These are phyloP conservation scores for Choloepus didactylus DNA, from an alignment of 2,797 vertebrate species.

Conservation along the genomic window DNA sequence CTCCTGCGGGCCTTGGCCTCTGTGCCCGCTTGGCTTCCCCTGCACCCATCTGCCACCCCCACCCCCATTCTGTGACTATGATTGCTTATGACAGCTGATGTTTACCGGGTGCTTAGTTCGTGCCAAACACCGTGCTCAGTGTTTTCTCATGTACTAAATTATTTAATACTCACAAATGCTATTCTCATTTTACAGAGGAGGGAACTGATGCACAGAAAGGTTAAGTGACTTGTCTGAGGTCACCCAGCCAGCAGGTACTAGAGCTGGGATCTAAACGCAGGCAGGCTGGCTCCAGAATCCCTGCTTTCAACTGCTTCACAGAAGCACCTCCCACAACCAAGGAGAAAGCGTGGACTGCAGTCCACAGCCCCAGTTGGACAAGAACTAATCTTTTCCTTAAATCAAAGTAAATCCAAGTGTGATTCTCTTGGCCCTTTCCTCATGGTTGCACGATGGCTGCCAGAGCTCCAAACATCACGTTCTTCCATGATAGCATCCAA, in stretches of 20 bases:
- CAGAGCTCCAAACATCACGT: background rate
- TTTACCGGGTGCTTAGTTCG: background rate
- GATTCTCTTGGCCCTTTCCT: background rate
- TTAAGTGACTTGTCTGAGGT: background rate
- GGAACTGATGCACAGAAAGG: background rate
- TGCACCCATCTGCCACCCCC: background rate
- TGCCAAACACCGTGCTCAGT: background rate
- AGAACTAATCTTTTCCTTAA: background rate
- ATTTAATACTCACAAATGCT: background rate
- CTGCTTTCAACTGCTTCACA: background rate
- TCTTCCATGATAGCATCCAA: background rate
- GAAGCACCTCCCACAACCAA: rapidly evolving
- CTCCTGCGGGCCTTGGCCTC: conserved; percentile 51
- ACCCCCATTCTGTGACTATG: background rate
- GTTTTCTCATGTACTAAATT: background rate
- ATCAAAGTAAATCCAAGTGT: background rate
- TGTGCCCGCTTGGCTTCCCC: background rate
- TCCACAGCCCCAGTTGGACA: rapidly evolving
- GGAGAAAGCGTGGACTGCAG: background rate
- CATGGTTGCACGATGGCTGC: background rate
- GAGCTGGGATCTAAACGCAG: background rate
- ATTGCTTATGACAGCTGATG: background rate
- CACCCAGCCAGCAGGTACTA: background rate
- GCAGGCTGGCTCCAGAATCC: background rate
- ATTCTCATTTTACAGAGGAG: background rate